Base-by-base conservation (phyloP, 1,140 invertebrate species). In the Magallana ariakensis region DNA sequence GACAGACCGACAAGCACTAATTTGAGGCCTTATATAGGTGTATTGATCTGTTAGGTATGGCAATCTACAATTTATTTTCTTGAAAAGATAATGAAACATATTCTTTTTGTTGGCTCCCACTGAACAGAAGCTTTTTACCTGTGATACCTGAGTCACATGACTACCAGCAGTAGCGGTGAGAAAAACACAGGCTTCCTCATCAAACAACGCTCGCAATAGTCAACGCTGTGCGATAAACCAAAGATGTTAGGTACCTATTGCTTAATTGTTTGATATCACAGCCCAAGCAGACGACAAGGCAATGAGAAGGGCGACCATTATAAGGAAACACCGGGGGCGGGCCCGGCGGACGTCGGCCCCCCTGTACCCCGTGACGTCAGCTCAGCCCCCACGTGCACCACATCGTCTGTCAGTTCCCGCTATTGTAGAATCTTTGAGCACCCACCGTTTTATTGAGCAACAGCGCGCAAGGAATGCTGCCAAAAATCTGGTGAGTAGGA, bases 261-360 rank as follows among this genome's bases (percentile, higher is more conserved):
- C 33, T 46, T 46, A 46, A 46, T 5, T 46, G 33, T 46, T 46
- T 46, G 33, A 46, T 46, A 46, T 46, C 33, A 46, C 2, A 46
- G 33, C 33, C 33, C 33, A 46, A 46, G 5, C 33, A 46, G 33
- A 46, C 33, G 33, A 46, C 33, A 46, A 46, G 5, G 10, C 8
- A 56, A 87, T 82, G 70, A 81, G 85, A 15, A 87, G 60, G 26
- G 85, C 57, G 0, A 87, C 85, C 10, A n/a, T 87, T 8, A 82
- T 87, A 8, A 62, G 60, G 33, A 87, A 83, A 11, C 82, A 66
- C 46, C 82, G 80, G 53, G 85, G 85, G 54, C 66, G 80, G 19
- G 33, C 46, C 2, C 83, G 80, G 58, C 54, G 80, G 15, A 80
- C 86, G 3, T 60, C 60, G 53, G 82, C 86, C 70, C 86, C 57